Evolutionary conservation across 2,888 invertebrate genomes (phyloP).

Genomic region (Cordilura impudica): DNA sequence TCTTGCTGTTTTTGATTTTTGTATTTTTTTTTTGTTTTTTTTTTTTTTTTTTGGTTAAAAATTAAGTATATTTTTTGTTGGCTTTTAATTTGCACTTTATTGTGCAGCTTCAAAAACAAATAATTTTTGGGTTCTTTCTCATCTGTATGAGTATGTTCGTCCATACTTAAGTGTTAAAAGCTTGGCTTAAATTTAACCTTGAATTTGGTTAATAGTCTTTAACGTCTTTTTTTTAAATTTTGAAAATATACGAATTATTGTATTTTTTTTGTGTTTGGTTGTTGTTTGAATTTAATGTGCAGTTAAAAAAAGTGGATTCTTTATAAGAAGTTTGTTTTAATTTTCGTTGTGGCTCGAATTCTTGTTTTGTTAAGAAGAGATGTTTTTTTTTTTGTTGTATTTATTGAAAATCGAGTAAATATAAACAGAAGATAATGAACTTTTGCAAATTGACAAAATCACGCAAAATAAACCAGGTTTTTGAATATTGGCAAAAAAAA

Average conservation of each 20-base stretch:
- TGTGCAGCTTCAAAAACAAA: conserved; percentile 18
- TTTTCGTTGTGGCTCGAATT: conserved; percentile 37
- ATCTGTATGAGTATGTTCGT: not conserved
- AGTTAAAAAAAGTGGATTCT: conserved; percentile 43
- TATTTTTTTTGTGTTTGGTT: conserved; percentile 15
- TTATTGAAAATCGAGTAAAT: not conserved
- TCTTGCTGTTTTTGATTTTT: no score
- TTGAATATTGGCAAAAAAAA: not conserved
- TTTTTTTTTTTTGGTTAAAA: conserved; percentile 1
- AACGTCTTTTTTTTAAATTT: conserved; percentile 44
- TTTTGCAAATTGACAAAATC: conserved; percentile 34
- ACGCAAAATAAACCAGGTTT: conserved; percentile 34
- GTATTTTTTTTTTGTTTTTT: not conserved
- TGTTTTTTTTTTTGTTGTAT: conserved; percentile 20
- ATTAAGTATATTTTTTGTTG: not conserved
- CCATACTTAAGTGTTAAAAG: conserved; percentile 53
- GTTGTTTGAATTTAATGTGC: conserved; percentile 45
- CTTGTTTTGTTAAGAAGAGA: conserved; percentile 43
- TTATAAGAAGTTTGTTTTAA: conserved; percentile 42
- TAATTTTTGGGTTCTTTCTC: not conserved
- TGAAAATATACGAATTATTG: conserved; percentile 49
- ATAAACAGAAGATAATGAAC: conserved; percentile 32
- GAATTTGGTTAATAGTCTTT: conserved; percentile 63
- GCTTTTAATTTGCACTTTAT: conserved; percentile 28
- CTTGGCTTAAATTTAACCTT: conserved; percentile 62